phyloP scores from a whole-genome alignment of 2,888 invertebrate species.

The Philonicus albiceps region DNA sequence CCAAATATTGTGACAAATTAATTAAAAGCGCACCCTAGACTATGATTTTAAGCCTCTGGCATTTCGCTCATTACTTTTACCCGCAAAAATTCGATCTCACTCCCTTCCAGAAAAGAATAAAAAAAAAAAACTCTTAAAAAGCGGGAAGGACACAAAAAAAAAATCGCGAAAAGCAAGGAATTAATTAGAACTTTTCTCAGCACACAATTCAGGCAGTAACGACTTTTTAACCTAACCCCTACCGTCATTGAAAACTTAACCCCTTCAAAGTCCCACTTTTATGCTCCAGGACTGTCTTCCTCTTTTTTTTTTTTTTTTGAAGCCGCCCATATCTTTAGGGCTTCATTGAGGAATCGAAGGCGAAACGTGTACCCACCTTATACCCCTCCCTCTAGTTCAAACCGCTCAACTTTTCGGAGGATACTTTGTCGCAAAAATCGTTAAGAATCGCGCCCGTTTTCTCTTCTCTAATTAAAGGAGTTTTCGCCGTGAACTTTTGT shows the following conservation, averaged over 20 bases:
- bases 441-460: slow-evolving; percentile 25
- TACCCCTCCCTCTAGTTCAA: too few relatives aligned
- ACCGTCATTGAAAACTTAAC: slow-evolving; percentile 18
- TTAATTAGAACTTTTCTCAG: slow-evolving; percentile 42
- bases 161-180: slow-evolving; percentile 12
- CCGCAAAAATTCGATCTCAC: slow-evolving; percentile 38
- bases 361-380: neutral
- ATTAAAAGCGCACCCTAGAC: slow-evolving; percentile 11
- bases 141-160: neutral
- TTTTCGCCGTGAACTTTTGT: slow-evolving; percentile 1
- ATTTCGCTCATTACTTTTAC: slow-evolving; percentile 13
- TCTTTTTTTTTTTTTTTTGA: neutral
- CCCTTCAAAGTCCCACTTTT: slow-evolving; percentile 5
- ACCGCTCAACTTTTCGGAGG: slow-evolving; percentile 10
- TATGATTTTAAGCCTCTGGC: neutral
- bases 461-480: slow-evolving; percentile 39
- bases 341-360: slow-evolving; percentile 36
- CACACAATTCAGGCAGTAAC: slow-evolving; percentile 14
- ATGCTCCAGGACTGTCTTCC: neutral
- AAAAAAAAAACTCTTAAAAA: neutral
- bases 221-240: slow-evolving; percentile 1
- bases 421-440: slow-evolving; percentile 37
- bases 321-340: slow-evolving; percentile 26
- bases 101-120: neutral
- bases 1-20: slow-evolving; percentile 32